Conservation (phyloP, 2,113 vertebrate genomes). For the Sander vitreus region DNA sequence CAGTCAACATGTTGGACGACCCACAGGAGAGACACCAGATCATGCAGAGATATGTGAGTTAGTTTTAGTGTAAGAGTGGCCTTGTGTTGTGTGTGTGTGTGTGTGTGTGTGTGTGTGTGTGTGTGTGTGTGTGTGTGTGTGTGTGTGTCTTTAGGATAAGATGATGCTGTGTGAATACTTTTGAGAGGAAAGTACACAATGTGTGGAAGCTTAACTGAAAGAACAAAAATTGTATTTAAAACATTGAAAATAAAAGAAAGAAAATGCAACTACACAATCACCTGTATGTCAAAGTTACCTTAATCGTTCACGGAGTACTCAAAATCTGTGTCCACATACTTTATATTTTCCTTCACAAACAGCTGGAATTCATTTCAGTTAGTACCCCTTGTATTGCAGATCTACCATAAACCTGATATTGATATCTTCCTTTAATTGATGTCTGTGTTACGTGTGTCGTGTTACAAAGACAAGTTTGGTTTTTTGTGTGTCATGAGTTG, state of each 20-base stretch:
- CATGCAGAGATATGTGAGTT: conserved; percentile 94
- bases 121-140: background rate
- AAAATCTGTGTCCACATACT: background rate
- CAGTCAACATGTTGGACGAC: conserved; percentile 91
- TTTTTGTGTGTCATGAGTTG: conserved; percentile 26
- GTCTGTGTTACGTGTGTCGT: background rate
- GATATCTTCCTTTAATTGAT: background rate
- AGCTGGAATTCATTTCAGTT: background rate
- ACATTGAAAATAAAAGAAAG: background rate
- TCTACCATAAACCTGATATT: background rate
- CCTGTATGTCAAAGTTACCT: background rate
- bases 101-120: background rate
- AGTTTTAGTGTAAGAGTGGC: background rate
- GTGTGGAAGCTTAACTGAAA: background rate
- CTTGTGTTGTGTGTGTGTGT: background rate
- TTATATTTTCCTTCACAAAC: background rate
- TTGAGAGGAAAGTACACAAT: background rate
- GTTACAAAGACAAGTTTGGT: conserved; percentile 9
- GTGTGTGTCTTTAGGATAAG: background rate
- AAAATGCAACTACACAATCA: background rate
- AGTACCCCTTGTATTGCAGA: background rate
- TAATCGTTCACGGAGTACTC: background rate
- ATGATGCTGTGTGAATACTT: background rate
- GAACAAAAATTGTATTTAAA: background rate
- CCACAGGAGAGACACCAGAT: conserved; percentile 91